Conservation (phyloP, 2,113 vertebrate genomes). For the Eidolon helvum region DNA sequence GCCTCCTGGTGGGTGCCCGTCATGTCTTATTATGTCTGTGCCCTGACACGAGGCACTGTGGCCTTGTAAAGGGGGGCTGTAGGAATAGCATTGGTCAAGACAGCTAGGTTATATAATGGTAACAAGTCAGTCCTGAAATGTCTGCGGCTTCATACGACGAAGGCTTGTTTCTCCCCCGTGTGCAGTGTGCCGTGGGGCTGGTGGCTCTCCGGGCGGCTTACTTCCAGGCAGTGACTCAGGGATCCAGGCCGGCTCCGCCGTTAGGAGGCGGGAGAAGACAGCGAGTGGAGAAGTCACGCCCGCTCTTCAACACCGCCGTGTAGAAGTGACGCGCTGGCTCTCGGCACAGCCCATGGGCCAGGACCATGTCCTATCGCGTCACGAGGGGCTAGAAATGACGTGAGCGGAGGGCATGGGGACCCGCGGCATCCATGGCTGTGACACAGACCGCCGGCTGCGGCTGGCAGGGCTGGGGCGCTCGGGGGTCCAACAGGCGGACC, state of each 20-base stretch:
- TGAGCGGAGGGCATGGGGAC: neutral
- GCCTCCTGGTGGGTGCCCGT: neutral
- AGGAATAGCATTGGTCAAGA: neutral
- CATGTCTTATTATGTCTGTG: rapidly evolving
- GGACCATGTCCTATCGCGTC: neutral
- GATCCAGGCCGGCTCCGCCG: neutral
- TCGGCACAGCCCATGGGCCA: neutral
- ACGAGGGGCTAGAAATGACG: neutral
- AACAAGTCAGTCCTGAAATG: neutral
- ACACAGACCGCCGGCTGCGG: neutral
- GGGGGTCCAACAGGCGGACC: neutral
- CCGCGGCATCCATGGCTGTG: neutral
- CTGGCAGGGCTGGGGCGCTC: neutral
- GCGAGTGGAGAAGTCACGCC: neutral
- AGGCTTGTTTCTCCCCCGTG: neutral
- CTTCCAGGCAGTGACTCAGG: neutral
- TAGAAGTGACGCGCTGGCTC: neutral
- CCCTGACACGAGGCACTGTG: no score
- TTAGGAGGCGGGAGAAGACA: neutral
- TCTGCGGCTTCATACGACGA: neutral
- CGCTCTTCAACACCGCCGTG: neutral
- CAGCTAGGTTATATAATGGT: neutral
- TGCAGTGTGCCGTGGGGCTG: neutral
- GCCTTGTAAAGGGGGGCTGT: neutral
- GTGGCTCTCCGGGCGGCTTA: neutral